A percentile compares a stretch with the other conserved stretches of the same genome.
Evolutionary conservation across 2,797 vertebrate genomes (phyloP).

Genomic region (Anabacerthia variegaticeps): DNA sequence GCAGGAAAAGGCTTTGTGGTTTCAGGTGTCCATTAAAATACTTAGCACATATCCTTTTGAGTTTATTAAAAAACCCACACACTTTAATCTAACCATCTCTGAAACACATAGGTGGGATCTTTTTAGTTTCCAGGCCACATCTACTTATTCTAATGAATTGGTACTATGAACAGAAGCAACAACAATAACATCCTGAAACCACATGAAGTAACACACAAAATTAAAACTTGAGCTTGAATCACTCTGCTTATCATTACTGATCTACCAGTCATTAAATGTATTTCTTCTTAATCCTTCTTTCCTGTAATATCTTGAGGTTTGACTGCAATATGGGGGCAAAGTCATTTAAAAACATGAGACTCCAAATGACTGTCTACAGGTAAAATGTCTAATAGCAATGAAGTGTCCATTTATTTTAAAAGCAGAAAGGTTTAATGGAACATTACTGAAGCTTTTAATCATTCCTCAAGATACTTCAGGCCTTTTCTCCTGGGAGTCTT

Average conservation of each 20-base stretch:
- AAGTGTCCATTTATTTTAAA: conserved; percentile 70
- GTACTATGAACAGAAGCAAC: neutral
- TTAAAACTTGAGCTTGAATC: conserved; percentile 29
- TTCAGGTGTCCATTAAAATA: conserved; percentile 51
- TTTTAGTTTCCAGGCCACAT: conserved; percentile 23
- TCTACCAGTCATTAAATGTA: neutral
- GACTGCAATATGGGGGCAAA: conserved; percentile 44
- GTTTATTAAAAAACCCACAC: conserved; percentile 14
- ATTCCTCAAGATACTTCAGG: conserved; percentile 65
- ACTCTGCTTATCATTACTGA: conserved; percentile 6
- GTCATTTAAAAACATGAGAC: conserved; percentile 63
- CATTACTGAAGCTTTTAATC: conserved; percentile 77
- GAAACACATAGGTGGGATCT: conserved; percentile 23
- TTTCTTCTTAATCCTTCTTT: conserved; percentile 42
- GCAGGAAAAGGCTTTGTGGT: conserved; percentile 4
- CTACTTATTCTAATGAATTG: conserved; percentile 50
- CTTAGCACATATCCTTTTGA: conserved; percentile 18
- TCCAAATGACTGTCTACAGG: conserved; percentile 46
- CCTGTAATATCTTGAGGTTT: conserved; percentile 62
- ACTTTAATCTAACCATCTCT: conserved; percentile 22
- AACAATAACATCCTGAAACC: conserved; percentile 25
- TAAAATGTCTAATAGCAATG: conserved; percentile 59
- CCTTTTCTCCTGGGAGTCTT: conserved; percentile 54
- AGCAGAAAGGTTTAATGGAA: conserved; percentile 70
- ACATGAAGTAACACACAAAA: conserved; percentile 16